Base-by-base conservation (phyloP, 1,140 invertebrate genomes). In the Triops longicaudatus region DNA sequence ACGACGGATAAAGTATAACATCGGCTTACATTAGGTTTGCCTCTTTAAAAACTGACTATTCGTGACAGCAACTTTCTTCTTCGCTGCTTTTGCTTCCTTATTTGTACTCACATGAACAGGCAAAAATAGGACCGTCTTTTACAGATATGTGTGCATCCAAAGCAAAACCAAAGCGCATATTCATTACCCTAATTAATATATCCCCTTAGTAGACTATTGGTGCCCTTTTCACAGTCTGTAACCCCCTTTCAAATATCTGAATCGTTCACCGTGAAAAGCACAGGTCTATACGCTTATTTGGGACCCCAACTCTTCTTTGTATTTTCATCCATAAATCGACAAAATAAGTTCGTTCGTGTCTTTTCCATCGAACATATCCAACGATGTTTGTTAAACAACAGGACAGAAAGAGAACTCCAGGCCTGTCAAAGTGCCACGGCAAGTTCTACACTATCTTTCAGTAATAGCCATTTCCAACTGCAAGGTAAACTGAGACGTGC, bases 11-110 rank as follows among this genome's bases (percentile, higher is more conserved):
- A 63, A 63, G 17, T 63, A 63, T 63, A 63, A 63, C 7, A 14
- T 63, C 50, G 50, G 1, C 14, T 0, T 63, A 10, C 4, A n/a
- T 22, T 17, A 63, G 50, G 22, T 9, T 63, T 17, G 50, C 50
- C 22, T 63, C 2, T 17, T 63, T 17, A 63, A 63, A 63, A 63
- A 22, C 10, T 63, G 50, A 63, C 22, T 63, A 6, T 63, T 22
- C 14, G 50, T 63, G 50, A 63, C 22, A 22, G 50, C 50, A 63
- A 63, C 50, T 63, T 63, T 63, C 50, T 63, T 63, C 50, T 63
- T 63, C 50, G 9, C n/a, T 22, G 50, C 50, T 0, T n/a, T 63
- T 63, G 17, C 22, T 14, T 63, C 4, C 17, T 22, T 63, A 63
- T 63, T 63, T 63, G 17, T n/a, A 63, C 17, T 63, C 50, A 63